Conservation (phyloP, 64 coral and sea anemone species). For the Hydrozoanthus tunicans region DNA sequence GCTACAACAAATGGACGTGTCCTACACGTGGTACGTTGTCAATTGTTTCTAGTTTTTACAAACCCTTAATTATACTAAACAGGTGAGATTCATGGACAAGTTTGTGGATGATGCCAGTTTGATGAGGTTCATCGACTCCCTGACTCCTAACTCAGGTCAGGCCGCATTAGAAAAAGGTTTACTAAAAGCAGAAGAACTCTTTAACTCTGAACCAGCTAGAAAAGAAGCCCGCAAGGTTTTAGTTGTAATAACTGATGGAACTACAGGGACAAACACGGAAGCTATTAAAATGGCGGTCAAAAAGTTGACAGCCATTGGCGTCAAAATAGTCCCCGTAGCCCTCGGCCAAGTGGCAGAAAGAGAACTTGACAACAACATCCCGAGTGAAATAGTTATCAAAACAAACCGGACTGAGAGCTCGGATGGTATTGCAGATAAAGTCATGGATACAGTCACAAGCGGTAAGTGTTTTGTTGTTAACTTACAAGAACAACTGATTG, state of each 20-base stretch:
- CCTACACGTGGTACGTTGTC: too few relatives aligned
- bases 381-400: slow-evolving; percentile 67
- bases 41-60: too few relatives aligned
- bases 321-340: slow-evolving; percentile 79
- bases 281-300: slow-evolving; percentile 61
- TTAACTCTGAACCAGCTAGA: slow-evolving; percentile 53
- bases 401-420: slow-evolving; percentile 56
- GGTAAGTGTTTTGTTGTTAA: slow-evolving; percentile 49
- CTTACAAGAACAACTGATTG: not conserved
- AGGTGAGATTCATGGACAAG: slow-evolving; percentile 48
- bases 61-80: not conserved
- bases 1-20: too few relatives aligned
- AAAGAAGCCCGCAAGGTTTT: slow-evolving; percentile 82
- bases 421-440: slow-evolving; percentile 68
- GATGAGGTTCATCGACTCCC: slow-evolving; percentile 34
- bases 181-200: slow-evolving; percentile 57
- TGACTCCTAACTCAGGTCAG: slow-evolving; percentile 43
- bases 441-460: slow-evolving; percentile 62
- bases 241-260: slow-evolving; percentile 75
- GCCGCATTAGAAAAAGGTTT: slow-evolving; percentile 62
- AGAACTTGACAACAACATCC: slow-evolving; percentile 72
- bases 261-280: slow-evolving; percentile 64
- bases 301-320: slow-evolving; percentile 21
- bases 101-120: slow-evolving; percentile 41
- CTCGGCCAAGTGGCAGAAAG: slow-evolving; percentile 55